phyloP scores from a whole-genome alignment of 2,888 invertebrate genomes.

The Chloroclystis v-ata region DNA sequence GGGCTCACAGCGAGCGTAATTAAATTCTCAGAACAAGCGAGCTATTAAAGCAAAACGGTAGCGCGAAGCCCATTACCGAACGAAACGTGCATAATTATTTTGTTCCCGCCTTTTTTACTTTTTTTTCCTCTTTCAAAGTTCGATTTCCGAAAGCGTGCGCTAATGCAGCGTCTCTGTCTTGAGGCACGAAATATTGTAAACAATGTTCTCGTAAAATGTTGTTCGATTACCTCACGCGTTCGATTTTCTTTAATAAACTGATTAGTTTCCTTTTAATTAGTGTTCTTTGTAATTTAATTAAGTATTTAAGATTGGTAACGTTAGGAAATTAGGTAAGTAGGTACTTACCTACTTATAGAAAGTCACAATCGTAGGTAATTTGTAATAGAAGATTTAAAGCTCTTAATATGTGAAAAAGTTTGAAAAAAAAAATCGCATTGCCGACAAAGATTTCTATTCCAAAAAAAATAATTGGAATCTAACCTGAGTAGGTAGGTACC shows the following conservation, averaged over 20 bases:
- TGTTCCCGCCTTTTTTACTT: conserved; percentile 63
- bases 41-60: conserved; percentile 77
- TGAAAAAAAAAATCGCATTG: too few relatives aligned
- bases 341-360: too few relatives aligned
- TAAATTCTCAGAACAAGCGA: conserved; percentile 76
- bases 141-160: conserved; percentile 68
- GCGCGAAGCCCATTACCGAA: conserved; percentile 75
- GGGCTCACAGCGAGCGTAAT: conserved; percentile 66
- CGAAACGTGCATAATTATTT: conserved; percentile 78
- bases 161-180: conserved; percentile 67
- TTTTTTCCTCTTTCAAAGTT: conserved; percentile 64
- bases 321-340: too few relatives aligned
- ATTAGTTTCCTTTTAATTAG: conserved; percentile 47
- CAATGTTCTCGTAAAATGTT: conserved; percentile 74
- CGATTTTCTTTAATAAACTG: conserved; percentile 53
- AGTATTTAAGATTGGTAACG: too few relatives aligned
- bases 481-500: too few relatives aligned
- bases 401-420: too few relatives aligned
- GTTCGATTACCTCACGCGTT: conserved; percentile 63
- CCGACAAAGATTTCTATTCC: too few relatives aligned
- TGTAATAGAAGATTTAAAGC: too few relatives aligned
- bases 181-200: conserved; percentile 70
- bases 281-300: conserved; percentile 25
- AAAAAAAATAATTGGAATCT: too few relatives aligned
- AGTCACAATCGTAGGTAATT: too few relatives aligned